Percentiles rank a stretch among this genome's conserved stretches.
These are phyloP conservation scores for Tachuris rubrigastra DNA, from an alignment of 2,113 vertebrate species.

Conservation along the genomic window DNA sequence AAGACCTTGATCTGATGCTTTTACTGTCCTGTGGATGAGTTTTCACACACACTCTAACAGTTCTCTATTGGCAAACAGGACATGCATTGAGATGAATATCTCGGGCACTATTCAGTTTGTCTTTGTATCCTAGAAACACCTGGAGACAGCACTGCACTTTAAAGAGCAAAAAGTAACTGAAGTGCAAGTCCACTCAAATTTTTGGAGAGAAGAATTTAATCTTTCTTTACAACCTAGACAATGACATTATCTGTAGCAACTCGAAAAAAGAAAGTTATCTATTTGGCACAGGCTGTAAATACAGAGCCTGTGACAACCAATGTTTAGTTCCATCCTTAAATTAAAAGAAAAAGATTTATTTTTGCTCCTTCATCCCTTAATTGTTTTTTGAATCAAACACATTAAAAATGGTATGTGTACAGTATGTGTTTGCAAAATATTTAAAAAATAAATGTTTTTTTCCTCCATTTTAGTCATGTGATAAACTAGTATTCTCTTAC, in stretches of 20 bases:
- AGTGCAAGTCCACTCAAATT: not conserved
- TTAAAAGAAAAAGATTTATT: not conserved
- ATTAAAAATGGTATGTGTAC: rapidly evolving
- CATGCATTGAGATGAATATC: not conserved
- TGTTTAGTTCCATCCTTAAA: not conserved
- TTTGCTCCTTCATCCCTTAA: not conserved
- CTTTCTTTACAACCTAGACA: not conserved
- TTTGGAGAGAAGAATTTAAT: not conserved
- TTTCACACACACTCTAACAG: not conserved
- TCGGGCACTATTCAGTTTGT: not conserved
- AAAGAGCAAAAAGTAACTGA: not conserved
- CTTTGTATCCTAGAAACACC: not conserved
- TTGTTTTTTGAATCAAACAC: not conserved
- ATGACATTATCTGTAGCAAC: not conserved
- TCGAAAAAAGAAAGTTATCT: not conserved
- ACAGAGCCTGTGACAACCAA: not conserved
- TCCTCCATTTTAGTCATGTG: not conserved
- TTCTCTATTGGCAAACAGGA: not conserved
- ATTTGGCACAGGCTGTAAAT: not conserved
- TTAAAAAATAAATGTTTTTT: not conserved
- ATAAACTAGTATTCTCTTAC: not conserved
- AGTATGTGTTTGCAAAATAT: not conserved
- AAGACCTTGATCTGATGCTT: not conserved
- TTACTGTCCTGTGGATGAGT: not conserved
- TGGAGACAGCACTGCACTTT: not conserved